These are phyloP conservation scores for Toxotes lorentzi DNA, from an alignment of 2,797 vertebrate genomes.

Conservation along the genomic window DNA sequence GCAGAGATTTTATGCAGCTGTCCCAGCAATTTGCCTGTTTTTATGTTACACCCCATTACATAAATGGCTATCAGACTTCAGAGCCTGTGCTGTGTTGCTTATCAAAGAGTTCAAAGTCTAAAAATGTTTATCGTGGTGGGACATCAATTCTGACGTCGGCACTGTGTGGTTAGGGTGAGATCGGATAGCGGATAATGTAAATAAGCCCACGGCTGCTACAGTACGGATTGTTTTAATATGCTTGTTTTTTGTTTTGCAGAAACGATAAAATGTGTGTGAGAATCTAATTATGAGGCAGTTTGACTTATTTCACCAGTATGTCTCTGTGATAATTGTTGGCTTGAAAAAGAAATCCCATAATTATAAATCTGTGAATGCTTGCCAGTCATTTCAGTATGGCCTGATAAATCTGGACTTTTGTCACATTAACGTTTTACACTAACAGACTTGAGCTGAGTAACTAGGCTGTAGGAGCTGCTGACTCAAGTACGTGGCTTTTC, in stretches of 20 bases:
- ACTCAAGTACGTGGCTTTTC: neutral
- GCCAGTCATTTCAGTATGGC: neutral
- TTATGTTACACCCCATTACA: constrained; percentile 38
- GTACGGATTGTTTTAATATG: constrained; percentile 31
- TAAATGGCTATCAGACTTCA: constrained; percentile 55
- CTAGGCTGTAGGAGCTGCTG: neutral
- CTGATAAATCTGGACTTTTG: neutral
- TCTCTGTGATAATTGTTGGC: constrained; percentile 53
- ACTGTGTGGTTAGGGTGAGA: constrained; percentile 53
- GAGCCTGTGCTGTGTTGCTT: constrained; percentile 33
- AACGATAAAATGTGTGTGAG: constrained; percentile 47
- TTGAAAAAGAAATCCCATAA: neutral
- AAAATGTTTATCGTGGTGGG: constrained; percentile 42
- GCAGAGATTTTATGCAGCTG: constrained; percentile 38
- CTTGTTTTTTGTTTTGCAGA: constrained; percentile 63
- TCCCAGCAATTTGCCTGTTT: constrained; percentile 37
- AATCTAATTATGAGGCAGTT: constrained; percentile 57
- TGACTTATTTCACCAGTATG: constrained; percentile 30
- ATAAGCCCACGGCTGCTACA: constrained; percentile 43
- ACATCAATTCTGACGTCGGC: constrained; percentile 48
- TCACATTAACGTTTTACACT: neutral
- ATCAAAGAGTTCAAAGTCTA: constrained; percentile 60
- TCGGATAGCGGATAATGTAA: constrained; percentile 40
- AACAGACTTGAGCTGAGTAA: constrained; percentile 1
- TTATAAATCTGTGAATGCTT: neutral